Conservation (phyloP, 2,113 vertebrate species). For the Dromas ardeola region DNA sequence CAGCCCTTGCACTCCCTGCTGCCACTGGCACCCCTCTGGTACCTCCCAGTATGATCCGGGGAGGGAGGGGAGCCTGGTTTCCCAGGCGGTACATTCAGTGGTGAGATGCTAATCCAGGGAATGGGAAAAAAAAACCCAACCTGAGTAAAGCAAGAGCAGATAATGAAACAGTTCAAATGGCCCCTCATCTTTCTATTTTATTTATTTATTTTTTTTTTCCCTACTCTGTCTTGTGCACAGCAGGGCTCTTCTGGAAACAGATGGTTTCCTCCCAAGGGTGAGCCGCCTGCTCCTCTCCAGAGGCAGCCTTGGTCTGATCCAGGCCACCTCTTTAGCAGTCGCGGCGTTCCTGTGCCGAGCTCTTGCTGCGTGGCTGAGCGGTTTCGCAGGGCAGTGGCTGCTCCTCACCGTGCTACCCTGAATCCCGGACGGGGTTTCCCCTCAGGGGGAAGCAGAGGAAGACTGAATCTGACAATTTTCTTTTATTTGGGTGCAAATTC, state of each 20-base stretch:
- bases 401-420: fast-evolving
- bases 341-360: not conserved
- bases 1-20: not conserved
- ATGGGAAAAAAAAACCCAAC: not conserved
- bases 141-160: not conserved
- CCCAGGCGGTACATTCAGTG: not conserved
- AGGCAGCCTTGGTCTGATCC: not conserved
- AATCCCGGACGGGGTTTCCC: not conserved
- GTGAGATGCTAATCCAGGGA: not conserved
- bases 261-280: not conserved
- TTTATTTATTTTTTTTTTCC: not conserved
- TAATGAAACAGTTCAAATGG: not conserved
- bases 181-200: not conserved
- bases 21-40: fast-evolving
- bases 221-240: not conserved
- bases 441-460: not conserved
- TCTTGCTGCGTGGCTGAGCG: not conserved
- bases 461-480: not conserved
- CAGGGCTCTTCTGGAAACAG: not conserved
- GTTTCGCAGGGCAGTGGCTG: not conserved
- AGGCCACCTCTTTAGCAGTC: not conserved
- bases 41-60: not conserved
- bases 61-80: not conserved
- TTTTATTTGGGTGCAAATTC: not conserved
- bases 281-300: not conserved